Percentiles rank a stretch among this genome's conserved stretches.
Evolutionary conservation across 2,113 vertebrate species (phyloP).

Genomic region (Thalassoma bifasciatum): DNA sequence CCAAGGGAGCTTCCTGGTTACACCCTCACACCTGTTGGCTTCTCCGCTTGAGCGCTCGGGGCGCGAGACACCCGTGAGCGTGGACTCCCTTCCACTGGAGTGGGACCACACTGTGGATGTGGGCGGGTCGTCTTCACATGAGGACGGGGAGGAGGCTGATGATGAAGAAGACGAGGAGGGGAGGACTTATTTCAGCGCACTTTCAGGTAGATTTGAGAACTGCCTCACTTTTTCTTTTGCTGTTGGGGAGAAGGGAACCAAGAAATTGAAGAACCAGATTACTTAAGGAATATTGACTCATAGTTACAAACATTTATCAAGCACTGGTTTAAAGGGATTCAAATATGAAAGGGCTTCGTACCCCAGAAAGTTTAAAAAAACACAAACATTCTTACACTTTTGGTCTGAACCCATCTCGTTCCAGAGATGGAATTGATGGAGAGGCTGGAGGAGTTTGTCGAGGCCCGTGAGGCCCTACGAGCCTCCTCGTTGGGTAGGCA

Average conservation of each 20-base stretch:
- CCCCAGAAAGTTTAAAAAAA: neutral
- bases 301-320: too few relatives aligned
- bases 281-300: too few relatives aligned
- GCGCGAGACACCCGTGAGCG: conserved; percentile 92
- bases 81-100: conserved; percentile 95
- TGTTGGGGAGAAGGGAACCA: too few relatives aligned
- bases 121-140: conserved; percentile 91
- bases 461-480: conserved; percentile 87
- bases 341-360: neutral
- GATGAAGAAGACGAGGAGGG: conserved; percentile 85
- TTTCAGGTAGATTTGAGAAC: conserved; percentile 86
- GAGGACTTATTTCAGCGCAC: conserved; percentile 86
- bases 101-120: conserved; percentile 98
- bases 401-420: conserved; percentile 73
- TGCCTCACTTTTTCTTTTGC: too few relatives aligned
- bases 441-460: conserved; percentile 88
- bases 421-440: conserved; percentile 90
- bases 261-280: too few relatives aligned
- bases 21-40: conserved; percentile 85
- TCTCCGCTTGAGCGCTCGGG: conserved; percentile 87
- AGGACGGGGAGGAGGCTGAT: conserved; percentile 89
- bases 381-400: neutral
- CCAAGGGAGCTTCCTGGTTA: conserved; percentile 75
- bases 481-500: conserved; percentile 87
- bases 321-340: neutral